Evolutionary conservation across 2,113 vertebrate species (phyloP), one percentile per base, ranked within the genome.

Genomic region (Acinonyx jubatus): DNA sequence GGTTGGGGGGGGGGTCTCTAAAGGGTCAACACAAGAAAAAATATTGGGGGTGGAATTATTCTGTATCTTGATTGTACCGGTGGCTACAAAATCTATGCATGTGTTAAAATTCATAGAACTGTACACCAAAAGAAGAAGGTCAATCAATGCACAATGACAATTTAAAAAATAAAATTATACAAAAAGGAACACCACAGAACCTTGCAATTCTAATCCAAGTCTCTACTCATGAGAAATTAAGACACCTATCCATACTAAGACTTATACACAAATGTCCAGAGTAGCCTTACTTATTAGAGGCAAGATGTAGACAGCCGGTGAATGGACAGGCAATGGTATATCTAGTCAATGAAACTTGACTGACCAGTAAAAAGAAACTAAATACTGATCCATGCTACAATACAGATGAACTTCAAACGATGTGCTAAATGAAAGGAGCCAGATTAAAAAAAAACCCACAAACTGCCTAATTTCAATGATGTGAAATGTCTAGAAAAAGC

Each of bases 71-170:
- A 85, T 21, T 86, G 16, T 21, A 92, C 33, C 45, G n/a, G 25
- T 88, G 45, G n/a, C 27, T 38, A 74, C 55, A 89, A 52, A 94
- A 89, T 57, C 52, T 71, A 61, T 57, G 57, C 25, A 23, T 29
- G n/a, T 93, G 66, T 69, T 87, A 57, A 78, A 94, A 88, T 31
- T 93, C 31, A 63, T 16, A 69, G 50, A 88, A 63, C n/a, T 31
- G 5, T 27, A 36, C 13, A 65, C 9, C 57, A 78, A 69, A 78
- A 80, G 18, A 76, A 89, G 61, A 82, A 81, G 63, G 80, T 45
- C 57, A 93, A 65, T 82, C 66, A 93, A 55, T 82, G 69, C 78
- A 83, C 31, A 95, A 78, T 66, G 29, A 74, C 23, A 92, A 88
- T 66, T 45, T 76, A 16, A 38, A 76, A 76, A 83, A 78, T 88